phyloP scores from a whole-genome alignment of 1,140 invertebrate species.

The Adelges cooleyi region DNA sequence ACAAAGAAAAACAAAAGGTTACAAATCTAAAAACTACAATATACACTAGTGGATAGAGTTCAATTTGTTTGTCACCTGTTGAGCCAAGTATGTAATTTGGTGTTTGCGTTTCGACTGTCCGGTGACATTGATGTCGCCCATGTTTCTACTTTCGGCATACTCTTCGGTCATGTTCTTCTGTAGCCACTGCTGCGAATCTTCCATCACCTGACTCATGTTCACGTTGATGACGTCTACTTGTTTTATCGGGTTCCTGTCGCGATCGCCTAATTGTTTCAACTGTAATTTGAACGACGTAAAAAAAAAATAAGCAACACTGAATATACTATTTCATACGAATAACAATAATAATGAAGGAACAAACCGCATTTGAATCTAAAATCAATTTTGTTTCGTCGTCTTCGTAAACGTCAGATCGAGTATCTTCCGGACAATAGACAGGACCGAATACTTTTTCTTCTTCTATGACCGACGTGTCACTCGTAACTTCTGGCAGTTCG shows the following conservation, averaged over 20 bases:
- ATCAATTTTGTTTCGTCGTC: conserved; percentile 35
- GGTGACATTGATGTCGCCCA: conserved; percentile 50
- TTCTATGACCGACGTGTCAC: conserved; percentile 9
- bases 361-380: neutral
- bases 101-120: conserved; percentile 70
- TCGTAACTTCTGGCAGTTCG: conserved; percentile 26
- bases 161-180: conserved; percentile 71
- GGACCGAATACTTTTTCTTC: conserved; percentile 26
- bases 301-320: conserved; percentile 31
- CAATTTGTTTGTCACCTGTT: too few species aligned
- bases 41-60: too few species aligned
- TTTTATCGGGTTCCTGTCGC: conserved; percentile 38
- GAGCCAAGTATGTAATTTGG: conserved; percentile 91
- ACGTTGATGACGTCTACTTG: conserved; percentile 64
- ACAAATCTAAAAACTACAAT: too few species aligned
- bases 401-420: conserved; percentile 28
- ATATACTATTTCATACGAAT: neutral
- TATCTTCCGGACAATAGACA: conserved; percentile 24
- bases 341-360: too few species aligned
- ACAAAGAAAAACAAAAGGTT: neutral
- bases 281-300: too few species aligned
- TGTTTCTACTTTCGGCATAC: conserved; percentile 42
- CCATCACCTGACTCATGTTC: conserved; percentile 66
- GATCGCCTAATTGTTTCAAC: conserved; percentile 41
- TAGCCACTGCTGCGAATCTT: conserved; percentile 65